These are phyloP conservation scores for Erinaceus europaeus DNA, from an alignment of 2,113 vertebrate genomes.

Conservation along the genomic window DNA sequence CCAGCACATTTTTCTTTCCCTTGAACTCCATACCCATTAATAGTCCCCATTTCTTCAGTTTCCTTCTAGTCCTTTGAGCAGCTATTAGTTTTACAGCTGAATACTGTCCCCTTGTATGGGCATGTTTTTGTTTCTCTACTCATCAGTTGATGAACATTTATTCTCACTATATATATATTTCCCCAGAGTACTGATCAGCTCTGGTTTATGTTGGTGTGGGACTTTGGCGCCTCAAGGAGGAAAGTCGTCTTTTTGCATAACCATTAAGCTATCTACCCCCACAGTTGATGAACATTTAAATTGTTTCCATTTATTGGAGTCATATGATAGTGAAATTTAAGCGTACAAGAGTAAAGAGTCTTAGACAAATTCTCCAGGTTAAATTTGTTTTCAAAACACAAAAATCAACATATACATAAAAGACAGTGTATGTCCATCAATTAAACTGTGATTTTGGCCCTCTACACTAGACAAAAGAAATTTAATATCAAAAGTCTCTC, in stretches of 20 bases:
- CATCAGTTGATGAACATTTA: too few species aligned
- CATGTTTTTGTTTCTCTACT: neutral
- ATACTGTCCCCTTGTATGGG: neutral
- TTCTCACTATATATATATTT: too few species aligned
- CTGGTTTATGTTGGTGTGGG: too few species aligned
- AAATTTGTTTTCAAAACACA: conserved; percentile 8
- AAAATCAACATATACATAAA: neutral
- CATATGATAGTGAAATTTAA: neutral
- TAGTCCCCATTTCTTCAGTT: neutral
- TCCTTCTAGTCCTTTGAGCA: neutral
- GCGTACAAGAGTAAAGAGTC: neutral
- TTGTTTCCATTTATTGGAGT: neutral
- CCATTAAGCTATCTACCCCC: too few species aligned
- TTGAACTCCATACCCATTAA: neutral
- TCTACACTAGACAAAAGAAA: neutral
- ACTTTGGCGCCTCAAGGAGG: too few species aligned
- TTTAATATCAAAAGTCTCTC: neutral
- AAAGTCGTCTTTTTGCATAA: too few species aligned
- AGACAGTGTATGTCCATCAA: neutral
- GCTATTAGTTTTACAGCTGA: neutral
- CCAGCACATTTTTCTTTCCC: neutral
- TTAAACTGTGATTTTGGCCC: conserved; percentile 4
- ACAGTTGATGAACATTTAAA: neutral
- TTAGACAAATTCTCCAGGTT: neutral
- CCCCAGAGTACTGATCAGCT: too few species aligned